A percentile compares a stretch with the other conserved stretches of the same genome.
These are phyloP conservation scores for Creontiades dilutus DNA, from an alignment of 2,888 invertebrate species.

Conservation along the genomic window DNA sequence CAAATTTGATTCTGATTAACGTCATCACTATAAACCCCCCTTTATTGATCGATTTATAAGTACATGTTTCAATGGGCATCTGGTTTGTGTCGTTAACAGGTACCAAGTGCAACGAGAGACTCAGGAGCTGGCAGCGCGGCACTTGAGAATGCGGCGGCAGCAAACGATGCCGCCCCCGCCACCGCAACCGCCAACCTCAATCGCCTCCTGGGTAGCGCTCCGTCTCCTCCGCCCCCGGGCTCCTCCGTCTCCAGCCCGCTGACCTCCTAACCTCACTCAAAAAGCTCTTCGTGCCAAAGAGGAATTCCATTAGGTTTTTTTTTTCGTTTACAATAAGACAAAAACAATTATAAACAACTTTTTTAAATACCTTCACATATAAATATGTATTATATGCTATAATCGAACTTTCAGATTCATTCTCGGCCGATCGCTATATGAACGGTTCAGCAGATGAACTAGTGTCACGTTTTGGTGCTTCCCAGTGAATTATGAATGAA, in stretches of 20 bases:
- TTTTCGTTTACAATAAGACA: slow-evolving; percentile 61
- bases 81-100: background rate
- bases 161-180: slow-evolving; percentile 60
- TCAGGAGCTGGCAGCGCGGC: slow-evolving; percentile 76
- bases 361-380: background rate
- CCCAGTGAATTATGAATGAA: slow-evolving; percentile 66
- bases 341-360: slow-evolving; percentile 19
- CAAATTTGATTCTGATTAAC: too few relatives aligned
- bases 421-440: background rate
- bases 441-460: background rate
- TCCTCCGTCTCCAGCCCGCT: slow-evolving; percentile 75
- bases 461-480: slow-evolving; percentile 72
- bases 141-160: slow-evolving; percentile 70
- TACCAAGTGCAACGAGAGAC: slow-evolving; percentile 88
- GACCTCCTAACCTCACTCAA: slow-evolving; percentile 71
- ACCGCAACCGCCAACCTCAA: slow-evolving; percentile 58
- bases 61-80: too few relatives aligned
- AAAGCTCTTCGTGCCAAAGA: slow-evolving; percentile 76
- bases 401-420: slow-evolving; percentile 12
- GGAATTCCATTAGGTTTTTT: slow-evolving; percentile 74
- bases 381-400: background rate
- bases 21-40: too few relatives aligned
- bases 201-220: slow-evolving; percentile 88
- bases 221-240: slow-evolving; percentile 81
- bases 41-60: too few relatives aligned